Conservation (phyloP, 2,888 invertebrate genomes). For the Lutraria lutraria region DNA sequence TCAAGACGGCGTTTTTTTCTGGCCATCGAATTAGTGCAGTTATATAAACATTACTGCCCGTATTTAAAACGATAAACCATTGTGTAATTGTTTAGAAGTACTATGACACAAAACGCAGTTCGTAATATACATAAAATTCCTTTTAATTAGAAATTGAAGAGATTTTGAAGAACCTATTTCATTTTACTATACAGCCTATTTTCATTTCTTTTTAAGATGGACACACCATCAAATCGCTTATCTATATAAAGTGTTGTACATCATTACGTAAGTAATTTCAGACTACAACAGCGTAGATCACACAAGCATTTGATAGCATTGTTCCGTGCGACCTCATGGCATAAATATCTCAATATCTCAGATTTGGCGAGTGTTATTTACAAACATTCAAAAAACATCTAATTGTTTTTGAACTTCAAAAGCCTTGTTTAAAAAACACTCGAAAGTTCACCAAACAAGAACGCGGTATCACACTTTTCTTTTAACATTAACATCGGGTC, state of each 20-base stretch:
- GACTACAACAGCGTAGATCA: background rate
- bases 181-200: background rate
- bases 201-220: too few relatives aligned
- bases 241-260: too few relatives aligned
- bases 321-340: background rate
- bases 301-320: background rate
- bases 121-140: background rate
- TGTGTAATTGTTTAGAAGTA: background rate
- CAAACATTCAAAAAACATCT: conserved; percentile 12
- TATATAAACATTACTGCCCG: background rate
- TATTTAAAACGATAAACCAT: background rate
- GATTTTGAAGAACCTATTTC: background rate
- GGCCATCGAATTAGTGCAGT: background rate
- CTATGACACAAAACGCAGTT: background rate
- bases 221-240: too few relatives aligned
- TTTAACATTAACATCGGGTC: conserved; percentile 26
- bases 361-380: background rate
- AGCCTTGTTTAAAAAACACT: conserved; percentile 20
- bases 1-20: background rate
- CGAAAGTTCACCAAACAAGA: background rate
- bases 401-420: conserved; percentile 23
- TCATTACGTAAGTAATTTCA: too few relatives aligned
- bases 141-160: background rate
- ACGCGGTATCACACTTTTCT: background rate
- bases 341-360: conserved; percentile 7